Evolutionary conservation across 2,888 invertebrate species (phyloP).

Genomic region (Trichogramma evanescens): DNA sequence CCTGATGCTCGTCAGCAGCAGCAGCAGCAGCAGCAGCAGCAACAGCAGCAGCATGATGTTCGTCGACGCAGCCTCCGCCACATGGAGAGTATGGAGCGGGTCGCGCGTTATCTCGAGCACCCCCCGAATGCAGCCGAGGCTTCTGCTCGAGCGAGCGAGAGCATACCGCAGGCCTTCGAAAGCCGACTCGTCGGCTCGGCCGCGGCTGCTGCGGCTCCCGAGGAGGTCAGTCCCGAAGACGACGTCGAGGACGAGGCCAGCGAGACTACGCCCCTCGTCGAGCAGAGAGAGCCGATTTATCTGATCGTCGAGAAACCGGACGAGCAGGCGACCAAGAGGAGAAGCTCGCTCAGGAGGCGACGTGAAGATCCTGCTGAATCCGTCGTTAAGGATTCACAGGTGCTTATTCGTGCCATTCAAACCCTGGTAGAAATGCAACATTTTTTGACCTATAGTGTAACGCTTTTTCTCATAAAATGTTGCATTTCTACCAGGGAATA

Average conservation of each 20-base stretch:
- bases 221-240: too few species aligned
- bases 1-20: neutral
- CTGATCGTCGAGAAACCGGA: slow-evolving; percentile 6
- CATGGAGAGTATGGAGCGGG: slow-evolving; percentile 18
- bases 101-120: slow-evolving; percentile 11
- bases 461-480: neutral
- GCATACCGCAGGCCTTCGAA: neutral
- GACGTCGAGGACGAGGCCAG: too few species aligned
- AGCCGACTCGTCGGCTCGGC: neutral
- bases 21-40: too few species aligned
- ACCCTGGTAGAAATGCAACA: too few species aligned
- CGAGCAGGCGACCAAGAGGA: neutral
- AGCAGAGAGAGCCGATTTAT: neutral
- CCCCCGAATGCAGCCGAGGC: neutral
- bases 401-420: neutral
- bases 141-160: neutral
- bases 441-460: too few species aligned
- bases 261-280: too few species aligned
- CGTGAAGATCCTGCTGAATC: slow-evolving; percentile 18
- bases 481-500: neutral
- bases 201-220: neutral
- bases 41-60: too few species aligned
- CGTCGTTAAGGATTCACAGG: slow-evolving; percentile 11
- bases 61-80: slow-evolving; percentile 13
- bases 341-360: slow-evolving; percentile 16